Evolutionary conservation across 2,797 vertebrate genomes (phyloP), one percentile per base, ranked within the genome.

Genomic region (Nannoperca obscura): DNA sequence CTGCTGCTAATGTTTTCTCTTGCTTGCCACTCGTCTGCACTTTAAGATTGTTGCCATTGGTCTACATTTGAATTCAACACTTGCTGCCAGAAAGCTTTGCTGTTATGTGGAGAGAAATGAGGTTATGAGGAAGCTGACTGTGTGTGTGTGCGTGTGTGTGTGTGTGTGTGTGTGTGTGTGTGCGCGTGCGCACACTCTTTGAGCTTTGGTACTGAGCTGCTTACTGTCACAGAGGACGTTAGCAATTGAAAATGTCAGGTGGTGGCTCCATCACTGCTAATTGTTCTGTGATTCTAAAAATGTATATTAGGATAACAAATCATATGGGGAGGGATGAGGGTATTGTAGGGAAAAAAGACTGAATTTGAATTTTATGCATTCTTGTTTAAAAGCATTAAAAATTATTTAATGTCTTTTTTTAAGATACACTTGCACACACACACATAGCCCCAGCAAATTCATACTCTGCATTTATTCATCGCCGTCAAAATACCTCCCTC

Each of bases 1-100:
- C 81, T 76, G 82, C 62, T 62, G 78, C 83, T 83, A 78, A 78
- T 86, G 85, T 81, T 87, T 88, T 82, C 72, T 60, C n/a, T 72
- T 75, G 69, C 69, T 61, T 59, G 75, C 82, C 64, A 59, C 67
- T 78, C 30, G 9, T 76, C 82, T 86, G 83, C 65, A 80, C 76
- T 89, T 86, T 76, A 80, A 83, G 81, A 82, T 65, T 78, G 77
- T 79, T 80, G 80, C 84, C 76, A 83, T 22, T 57, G 72, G 76
- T 78, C 78, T 85, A 72, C 77, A 80, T 88, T 83, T 87, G 65
- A 86, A 87, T 89, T 78, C 68, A 74, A 47, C 68, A 44, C 74
- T 85, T 17, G 60, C 75, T 85, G 53, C 83, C 61, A 69, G 57
- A 81, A 59, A 71, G 80, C 83, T 84, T 50, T 80, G 49, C 74